phyloP scores from a whole-genome alignment of 2,888 invertebrate genomes.

The Steinernema hermaphroditum region DNA sequence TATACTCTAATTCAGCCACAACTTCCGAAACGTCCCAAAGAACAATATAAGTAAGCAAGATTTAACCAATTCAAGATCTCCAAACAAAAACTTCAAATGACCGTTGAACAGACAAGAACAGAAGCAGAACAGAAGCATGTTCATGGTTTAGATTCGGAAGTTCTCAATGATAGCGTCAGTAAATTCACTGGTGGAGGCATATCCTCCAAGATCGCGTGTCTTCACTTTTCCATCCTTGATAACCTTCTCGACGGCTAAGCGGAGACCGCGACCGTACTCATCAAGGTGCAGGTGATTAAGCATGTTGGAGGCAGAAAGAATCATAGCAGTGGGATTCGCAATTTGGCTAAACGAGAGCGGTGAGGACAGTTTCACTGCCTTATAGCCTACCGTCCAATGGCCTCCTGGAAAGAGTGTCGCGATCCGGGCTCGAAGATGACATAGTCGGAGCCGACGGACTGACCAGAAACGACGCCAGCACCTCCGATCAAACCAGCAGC shows the following conservation, averaged over 20 bases:
- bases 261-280: constrained; percentile 80
- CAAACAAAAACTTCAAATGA: too few relatives aligned
- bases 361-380: not conserved
- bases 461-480: constrained; percentile 94
- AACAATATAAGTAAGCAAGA: too few relatives aligned
- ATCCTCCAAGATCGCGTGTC: constrained; percentile 87
- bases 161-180: constrained; percentile 82
- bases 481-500: constrained; percentile 92
- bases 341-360: constrained; percentile 73
- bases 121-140: constrained; percentile 70
- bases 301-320: constrained; percentile 88
- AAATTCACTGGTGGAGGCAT: constrained; percentile 89
- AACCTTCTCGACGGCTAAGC: constrained; percentile 81
- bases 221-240: constrained; percentile 82
- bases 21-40: too few relatives aligned
- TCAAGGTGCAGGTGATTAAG: constrained; percentile 88
- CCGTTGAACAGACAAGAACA: too few relatives aligned
- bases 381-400: constrained; percentile 52
- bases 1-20: too few relatives aligned
- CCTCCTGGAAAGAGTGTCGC: constrained; percentile 64
- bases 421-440: constrained; percentile 87
- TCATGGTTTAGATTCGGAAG: constrained; percentile 47
- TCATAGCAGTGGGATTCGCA: constrained; percentile 96
- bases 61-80: too few relatives aligned
- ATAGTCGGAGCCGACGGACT: constrained; percentile 87